Evolutionary conservation across 2,113 vertebrate species (phyloP), one percentile per base, ranked within the genome.

Genomic region (Chaetodon auriga): DNA sequence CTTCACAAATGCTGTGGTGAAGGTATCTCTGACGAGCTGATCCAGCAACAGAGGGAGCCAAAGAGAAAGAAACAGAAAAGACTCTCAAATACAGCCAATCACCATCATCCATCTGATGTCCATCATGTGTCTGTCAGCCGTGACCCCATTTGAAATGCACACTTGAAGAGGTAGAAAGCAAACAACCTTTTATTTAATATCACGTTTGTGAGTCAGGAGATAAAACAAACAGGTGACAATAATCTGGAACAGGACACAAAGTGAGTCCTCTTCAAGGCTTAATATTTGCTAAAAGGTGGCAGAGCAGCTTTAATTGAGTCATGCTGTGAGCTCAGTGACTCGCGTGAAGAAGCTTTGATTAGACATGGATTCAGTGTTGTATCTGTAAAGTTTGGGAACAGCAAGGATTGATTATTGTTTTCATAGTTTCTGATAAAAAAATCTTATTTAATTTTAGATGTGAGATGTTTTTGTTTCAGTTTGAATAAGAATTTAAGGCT

Each of bases 11-110:
- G 93, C 93, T 0, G 38, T 80, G 58, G 71, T 41, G 68, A 91
- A 93, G 1, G 90, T 89, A 53, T 96, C 95, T 81, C 94, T 91
- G 53, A 86, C 1, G 1, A 92, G 5, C 78, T 89, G 80, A 15
- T 48, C 7, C 23, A 25, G 1, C 64, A 41, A n/a, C 11, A 43
- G 55, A 58, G 6, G 10, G 63, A 46, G 66, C 53, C 60, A 79
- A 7, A 54, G n/a, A 66, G 11, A 69, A 14, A 43, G 30, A 68
- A 11, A 66, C 1, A 73, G 1, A 49, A 58, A 41, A 10, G 2
- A 70, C 25, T 30, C 48, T 48, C 1, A 76, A 0, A 66, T n/a
- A 13, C 14, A 25, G 25, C 15, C 0, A 6, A 15, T 7, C 8
- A 41, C 8, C 13, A 15, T 54, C 2, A 19, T 30, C 12, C 13